Evolutionary conservation across 2,888 invertebrate species (phyloP), one percentile per base, ranked within the genome.

Genomic region (Drosophila greeni): DNA sequence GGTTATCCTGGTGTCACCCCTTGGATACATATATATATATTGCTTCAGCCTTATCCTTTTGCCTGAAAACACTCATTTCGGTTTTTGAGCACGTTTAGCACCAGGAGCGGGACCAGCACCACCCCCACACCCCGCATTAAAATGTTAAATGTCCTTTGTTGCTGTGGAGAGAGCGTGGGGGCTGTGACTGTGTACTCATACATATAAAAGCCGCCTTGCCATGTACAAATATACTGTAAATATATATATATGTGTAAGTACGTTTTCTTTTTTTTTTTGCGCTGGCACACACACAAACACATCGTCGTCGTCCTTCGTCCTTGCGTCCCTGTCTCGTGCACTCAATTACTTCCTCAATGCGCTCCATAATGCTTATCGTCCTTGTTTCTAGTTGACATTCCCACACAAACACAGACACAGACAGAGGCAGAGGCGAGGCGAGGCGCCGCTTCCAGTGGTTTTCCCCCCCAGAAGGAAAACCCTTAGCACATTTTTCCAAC

Each of bases 271-370:
- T 42, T 49, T 31, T 57, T 51, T 45, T 57, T 52, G 45, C 36
- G 20, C 65, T 57, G 20, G 9, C 67, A 34, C 61, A 52, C 61
- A 52, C 52, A 49, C 66, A 66, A 51, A 66, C 72, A 56, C 54
- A 71, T 61, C 72, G 83, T 76, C 72, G 83, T 76, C 78, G 40
- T 40, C 78, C 77, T 77, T 80, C 76, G 45, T 47, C 75, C 72
- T 65, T 70, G 72, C 75, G 59, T 73, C 75, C 68, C 77, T 79
- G 80, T 84, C 76, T 75, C 78, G 76, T 84, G 74, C 84, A 82
- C 78, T 78, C 83, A 86, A 86, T 84, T 84, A 85, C 85, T 84
- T 84, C 85, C 86, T 84, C 85, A 84, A 85, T 84, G 86, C 86
- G 81, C 85, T 83, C 80, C 82, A 84, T 84, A 84, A 86, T 85